Conservation (phyloP, 1,140 invertebrate genomes). For the Brachionus asplanchnoidis region DNA sequence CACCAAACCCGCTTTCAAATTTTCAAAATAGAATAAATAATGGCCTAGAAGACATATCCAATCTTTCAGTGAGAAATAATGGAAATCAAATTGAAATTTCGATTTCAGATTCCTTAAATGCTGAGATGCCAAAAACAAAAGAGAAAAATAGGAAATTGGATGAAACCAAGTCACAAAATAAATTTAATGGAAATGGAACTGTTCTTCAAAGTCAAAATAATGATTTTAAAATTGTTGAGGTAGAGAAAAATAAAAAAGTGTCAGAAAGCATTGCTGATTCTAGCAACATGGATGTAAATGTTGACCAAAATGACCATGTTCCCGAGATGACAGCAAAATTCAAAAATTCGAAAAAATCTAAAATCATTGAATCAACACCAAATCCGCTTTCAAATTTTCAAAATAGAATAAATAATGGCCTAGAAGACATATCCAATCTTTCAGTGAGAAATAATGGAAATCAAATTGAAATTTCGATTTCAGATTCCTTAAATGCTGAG, state of each 20-base stretch:
- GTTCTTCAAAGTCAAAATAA: too few relatives aligned
- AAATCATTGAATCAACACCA: not conserved
- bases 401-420: not conserved
- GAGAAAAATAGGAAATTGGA: not conserved
- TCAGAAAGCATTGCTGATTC: not conserved
- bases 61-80: not conserved
- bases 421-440: too few relatives aligned
- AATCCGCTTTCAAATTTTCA: not conserved
- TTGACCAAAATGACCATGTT: not conserved
- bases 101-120: not conserved
- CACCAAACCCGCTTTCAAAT: not conserved
- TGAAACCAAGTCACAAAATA: too few relatives aligned
- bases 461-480: not conserved
- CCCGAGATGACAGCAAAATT: not conserved
- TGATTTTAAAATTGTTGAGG: too few relatives aligned
- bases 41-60: too few relatives aligned
- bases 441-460: not conserved
- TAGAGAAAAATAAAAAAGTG: not conserved
- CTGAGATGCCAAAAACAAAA: not conserved
- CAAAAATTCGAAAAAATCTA: not conserved
- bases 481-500: not conserved
- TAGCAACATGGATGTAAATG: not conserved
- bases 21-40: not conserved
- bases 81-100: not conserved
- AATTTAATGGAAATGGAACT: too few relatives aligned